Percentiles rank a stretch among this genome's conserved stretches.
phyloP scores from a whole-genome alignment of 2,888 invertebrate genomes.

The Drosophila gaucha region DNA sequence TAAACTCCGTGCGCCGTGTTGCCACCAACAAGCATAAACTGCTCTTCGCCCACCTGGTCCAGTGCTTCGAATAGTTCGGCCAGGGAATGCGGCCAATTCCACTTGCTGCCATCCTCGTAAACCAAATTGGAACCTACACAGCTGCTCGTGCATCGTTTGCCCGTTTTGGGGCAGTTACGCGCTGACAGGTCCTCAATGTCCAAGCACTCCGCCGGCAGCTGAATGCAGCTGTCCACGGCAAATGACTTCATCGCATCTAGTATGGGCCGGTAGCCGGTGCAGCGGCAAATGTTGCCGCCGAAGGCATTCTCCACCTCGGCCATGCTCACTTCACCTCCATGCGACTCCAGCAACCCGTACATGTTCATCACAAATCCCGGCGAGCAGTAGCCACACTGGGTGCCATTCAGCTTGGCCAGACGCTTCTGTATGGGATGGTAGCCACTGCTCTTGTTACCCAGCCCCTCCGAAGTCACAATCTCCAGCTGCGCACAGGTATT shows the following conservation, averaged over 20 bases:
- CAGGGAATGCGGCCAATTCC: constrained; percentile 77
- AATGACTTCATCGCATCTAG: too few relatives aligned
- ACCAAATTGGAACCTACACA: constrained; percentile 56
- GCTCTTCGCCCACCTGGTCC: constrained; percentile 64
- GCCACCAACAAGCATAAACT: constrained; percentile 90
- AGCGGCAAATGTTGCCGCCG: too few relatives aligned
- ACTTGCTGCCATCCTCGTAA: constrained; percentile 71
- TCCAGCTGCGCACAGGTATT: constrained; percentile 89
- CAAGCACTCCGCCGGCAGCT: constrained; percentile 83
- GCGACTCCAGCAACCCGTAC: constrained; percentile 86
- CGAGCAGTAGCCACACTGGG: constrained; percentile 91
- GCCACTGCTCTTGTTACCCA: constrained; percentile 88
- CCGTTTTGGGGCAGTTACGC: constrained; percentile 82
- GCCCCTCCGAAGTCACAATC: constrained; percentile 89
- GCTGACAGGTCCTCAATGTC: constrained; percentile 84
- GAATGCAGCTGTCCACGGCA: constrained; percentile 87
- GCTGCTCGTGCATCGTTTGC: constrained; percentile 78
- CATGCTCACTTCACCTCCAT: constrained; percentile 86
- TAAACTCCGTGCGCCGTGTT: constrained; percentile 91
- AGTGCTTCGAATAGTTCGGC: constrained; percentile 81
- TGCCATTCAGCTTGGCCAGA: constrained; percentile 88
- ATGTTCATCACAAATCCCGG: constrained; percentile 92
- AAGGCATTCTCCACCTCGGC: constrained; percentile 90
- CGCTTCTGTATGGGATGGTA: constrained; percentile 89
- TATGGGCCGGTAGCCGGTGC: too few relatives aligned